phyloP scores from a whole-genome alignment of 2,888 invertebrate genomes.

The Argyresthia albistria region DNA sequence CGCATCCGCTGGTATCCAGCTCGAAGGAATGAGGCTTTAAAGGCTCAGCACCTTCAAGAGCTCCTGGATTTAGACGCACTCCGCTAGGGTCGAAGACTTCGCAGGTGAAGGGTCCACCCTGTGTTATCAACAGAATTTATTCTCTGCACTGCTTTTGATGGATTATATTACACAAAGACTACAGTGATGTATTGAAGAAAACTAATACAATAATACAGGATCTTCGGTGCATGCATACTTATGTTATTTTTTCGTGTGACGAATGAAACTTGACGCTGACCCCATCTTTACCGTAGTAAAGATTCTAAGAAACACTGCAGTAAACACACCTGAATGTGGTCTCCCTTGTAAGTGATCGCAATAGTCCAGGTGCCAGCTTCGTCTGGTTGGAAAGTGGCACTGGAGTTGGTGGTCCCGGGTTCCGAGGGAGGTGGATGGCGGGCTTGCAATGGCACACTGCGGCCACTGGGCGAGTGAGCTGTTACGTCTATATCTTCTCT shows the following conservation, averaged over 20 bases:
- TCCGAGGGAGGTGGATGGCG: conserved; percentile 83
- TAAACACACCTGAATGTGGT: conserved; percentile 80
- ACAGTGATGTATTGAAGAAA: too few species aligned
- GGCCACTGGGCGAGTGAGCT: conserved; percentile 92
- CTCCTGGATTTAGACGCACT: conserved; percentile 80
- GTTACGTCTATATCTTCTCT: conserved; percentile 92
- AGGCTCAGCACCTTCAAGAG: conserved; percentile 87
- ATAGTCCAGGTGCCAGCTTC: conserved; percentile 98
- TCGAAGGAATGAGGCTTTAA: conserved; percentile 91
- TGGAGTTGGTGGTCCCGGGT: conserved; percentile 86
- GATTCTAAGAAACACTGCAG: too few species aligned
- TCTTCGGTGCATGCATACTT: too few species aligned
- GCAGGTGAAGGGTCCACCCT: conserved; percentile 97
- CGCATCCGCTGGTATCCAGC: conserved; percentile 70
- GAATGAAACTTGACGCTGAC: too few species aligned
- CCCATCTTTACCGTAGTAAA: too few species aligned
- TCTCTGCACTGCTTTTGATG: too few species aligned
- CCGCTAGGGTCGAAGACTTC: conserved; percentile 96
- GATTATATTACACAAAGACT: too few species aligned
- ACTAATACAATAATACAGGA: too few species aligned
- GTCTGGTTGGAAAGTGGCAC: conserved; percentile 96
- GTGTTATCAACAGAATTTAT: conserved; percentile 13
- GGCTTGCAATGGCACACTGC: conserved; percentile 71
- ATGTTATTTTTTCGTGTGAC: too few species aligned
- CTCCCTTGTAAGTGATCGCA: conserved; percentile 94